These are phyloP conservation scores for Tenthredo amoena DNA, from an alignment of 2,888 invertebrate species.

Conservation along the genomic window DNA sequence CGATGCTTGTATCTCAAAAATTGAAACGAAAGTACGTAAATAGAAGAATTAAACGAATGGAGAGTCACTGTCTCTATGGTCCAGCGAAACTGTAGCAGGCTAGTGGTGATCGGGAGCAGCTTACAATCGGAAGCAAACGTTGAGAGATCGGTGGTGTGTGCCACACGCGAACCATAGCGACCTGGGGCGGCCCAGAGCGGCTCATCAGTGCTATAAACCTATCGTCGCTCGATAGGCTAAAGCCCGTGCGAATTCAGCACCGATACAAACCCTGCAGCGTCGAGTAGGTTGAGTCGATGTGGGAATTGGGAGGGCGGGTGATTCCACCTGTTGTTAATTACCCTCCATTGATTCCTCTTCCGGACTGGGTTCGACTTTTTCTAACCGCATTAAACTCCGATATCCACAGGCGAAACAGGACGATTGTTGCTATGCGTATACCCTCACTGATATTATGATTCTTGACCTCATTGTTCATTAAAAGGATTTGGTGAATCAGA, in stretches of 20 bases:
- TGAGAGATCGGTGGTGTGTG: slow-evolving; percentile 24
- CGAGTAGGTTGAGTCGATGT: slow-evolving; percentile 28
- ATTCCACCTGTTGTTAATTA: slow-evolving; percentile 53
- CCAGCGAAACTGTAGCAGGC: background rate
- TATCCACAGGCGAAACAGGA: background rate
- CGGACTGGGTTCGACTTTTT: slow-evolving; percentile 34
- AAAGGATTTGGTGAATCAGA: background rate
- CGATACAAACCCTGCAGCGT: slow-evolving; percentile 42
- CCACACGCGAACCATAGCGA: background rate
- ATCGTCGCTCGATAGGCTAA: slow-evolving; percentile 53
- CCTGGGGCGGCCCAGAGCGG: slow-evolving; percentile 39
- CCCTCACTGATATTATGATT: background rate
- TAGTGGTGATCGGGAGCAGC: slow-evolving; percentile 6
- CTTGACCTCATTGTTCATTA: background rate
- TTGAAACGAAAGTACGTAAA: background rate
- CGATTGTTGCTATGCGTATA: background rate
- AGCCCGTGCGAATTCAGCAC: slow-evolving; percentile 51
- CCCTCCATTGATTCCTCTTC: slow-evolving; percentile 46
- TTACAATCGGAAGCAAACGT: slow-evolving; percentile 44
- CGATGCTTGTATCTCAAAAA: background rate
- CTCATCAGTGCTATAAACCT: slow-evolving; percentile 53
- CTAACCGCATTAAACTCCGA: background rate
- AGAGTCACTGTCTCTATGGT: slow-evolving; percentile 23
- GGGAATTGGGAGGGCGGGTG: slow-evolving; percentile 14
- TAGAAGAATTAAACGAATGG: background rate